Evolutionary conservation across 2,113 vertebrate genomes (phyloP).

Genomic region (Tapirus terrestris): DNA sequence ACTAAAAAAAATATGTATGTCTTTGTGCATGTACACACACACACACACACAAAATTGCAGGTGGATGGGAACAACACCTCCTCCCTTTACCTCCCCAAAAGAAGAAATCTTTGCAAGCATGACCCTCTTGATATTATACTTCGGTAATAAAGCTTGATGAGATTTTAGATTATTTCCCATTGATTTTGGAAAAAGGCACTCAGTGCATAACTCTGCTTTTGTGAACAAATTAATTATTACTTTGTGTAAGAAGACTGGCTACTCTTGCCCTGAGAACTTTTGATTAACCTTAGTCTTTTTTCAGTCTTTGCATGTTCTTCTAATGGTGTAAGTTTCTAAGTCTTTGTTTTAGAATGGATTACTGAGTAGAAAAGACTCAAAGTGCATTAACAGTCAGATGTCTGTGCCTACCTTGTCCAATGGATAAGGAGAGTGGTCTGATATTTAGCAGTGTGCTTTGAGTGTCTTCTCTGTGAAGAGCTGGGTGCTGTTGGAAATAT

Average conservation of each 20-base stretch:
- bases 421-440: not conserved
- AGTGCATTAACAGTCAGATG: not conserved
- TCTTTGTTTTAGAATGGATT: not conserved
- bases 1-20: not conserved
- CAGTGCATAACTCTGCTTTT: not conserved
- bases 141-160: not conserved
- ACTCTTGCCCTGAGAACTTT: conserved; percentile 5
- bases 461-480: not conserved
- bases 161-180: not conserved
- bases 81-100: not conserved
- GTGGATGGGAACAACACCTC: not conserved
- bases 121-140: not conserved
- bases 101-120: not conserved
- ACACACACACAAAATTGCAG: not conserved
- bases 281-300: not conserved
- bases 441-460: not conserved
- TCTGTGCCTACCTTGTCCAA: not conserved
- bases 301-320: not conserved
- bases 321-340: not conserved
- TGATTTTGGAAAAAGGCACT: not conserved
- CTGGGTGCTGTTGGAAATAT: not conserved
- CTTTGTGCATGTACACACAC: not conserved
- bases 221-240: not conserved
- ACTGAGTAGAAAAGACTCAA: not conserved
- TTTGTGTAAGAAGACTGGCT: not conserved